Conservation (phyloP, 2,797 vertebrate species). For the Macroramphosus scolopax region DNA sequence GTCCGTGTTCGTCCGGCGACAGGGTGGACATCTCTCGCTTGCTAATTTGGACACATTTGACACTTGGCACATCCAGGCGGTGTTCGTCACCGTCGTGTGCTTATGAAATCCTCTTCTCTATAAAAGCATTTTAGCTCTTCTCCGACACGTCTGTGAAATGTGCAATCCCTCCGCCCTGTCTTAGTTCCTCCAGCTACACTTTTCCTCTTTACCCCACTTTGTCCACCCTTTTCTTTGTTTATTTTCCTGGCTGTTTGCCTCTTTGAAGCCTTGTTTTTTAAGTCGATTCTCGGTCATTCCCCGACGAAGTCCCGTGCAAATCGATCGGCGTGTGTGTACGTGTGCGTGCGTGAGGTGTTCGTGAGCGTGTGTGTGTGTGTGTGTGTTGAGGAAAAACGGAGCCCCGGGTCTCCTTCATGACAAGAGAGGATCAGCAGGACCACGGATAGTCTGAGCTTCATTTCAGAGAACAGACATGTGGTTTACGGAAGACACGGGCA, state of each 20-base stretch:
- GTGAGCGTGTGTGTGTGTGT: slow-evolving; percentile 48
- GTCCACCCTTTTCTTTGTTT: slow-evolving; percentile 68
- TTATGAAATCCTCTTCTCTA: slow-evolving; percentile 70
- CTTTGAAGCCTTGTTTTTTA: slow-evolving; percentile 69
- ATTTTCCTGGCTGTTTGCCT: slow-evolving; percentile 67
- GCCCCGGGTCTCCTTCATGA: slow-evolving; percentile 79
- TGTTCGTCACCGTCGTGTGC: slow-evolving; percentile 56
- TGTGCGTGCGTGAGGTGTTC: slow-evolving; percentile 25
- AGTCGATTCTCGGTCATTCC: slow-evolving; percentile 79
- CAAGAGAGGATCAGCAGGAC: slow-evolving; percentile 74
- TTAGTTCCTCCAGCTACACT: slow-evolving; percentile 66
- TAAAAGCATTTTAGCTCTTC: slow-evolving; percentile 65
- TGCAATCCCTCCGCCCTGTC: slow-evolving; percentile 77
- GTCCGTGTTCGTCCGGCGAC: slow-evolving; percentile 76
- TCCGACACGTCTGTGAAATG: slow-evolving; percentile 66
- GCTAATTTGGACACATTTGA: slow-evolving; percentile 61
- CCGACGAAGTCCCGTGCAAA: slow-evolving; percentile 80
- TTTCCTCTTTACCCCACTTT: slow-evolving; percentile 76
- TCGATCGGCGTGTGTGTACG: slow-evolving; percentile 71
- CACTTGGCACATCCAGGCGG: slow-evolving; percentile 56
- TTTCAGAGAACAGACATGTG: slow-evolving; percentile 43
- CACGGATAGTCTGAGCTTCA: slow-evolving; percentile 65
- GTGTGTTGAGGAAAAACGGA: slow-evolving; percentile 68
- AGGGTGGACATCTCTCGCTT: slow-evolving; percentile 46
- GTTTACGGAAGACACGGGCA: slow-evolving; percentile 30